These are phyloP conservation scores for Nesospiza acunhae DNA, from an alignment of 2,113 vertebrate genomes.

Conservation along the genomic window DNA sequence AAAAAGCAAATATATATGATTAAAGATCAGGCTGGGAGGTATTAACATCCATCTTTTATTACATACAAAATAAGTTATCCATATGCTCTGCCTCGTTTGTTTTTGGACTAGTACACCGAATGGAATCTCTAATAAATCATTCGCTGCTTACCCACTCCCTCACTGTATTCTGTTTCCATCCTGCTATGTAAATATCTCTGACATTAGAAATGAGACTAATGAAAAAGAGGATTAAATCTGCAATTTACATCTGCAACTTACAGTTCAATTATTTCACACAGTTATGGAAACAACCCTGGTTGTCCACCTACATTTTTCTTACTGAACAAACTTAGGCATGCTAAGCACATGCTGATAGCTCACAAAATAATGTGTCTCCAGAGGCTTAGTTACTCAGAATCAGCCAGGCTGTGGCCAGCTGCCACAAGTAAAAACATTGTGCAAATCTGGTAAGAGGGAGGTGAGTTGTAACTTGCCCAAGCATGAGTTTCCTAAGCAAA, in stretches of 20 bases:
- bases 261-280: constrained; percentile 35
- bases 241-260: constrained; percentile 30
- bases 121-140: constrained; percentile 38
- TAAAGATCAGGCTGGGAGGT: constrained; percentile 8
- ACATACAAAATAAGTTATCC: constrained; percentile 7
- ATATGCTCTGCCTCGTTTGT: background rate
- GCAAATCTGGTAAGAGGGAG: constrained; percentile 5
- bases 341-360: background rate
- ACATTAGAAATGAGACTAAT: constrained; percentile 26
- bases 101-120: constrained; percentile 25
- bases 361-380: background rate
- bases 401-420: background rate
- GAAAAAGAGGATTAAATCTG: constrained; percentile 28
- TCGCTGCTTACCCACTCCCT: constrained; percentile 1
- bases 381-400: constrained; percentile 2
- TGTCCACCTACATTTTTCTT: constrained; percentile 37
- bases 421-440: constrained; percentile 2
- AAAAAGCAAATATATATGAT: constrained; percentile 30
- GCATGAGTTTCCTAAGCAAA: constrained; percentile 1
- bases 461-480: constrained; percentile 25
- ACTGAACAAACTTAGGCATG: background rate
- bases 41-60: background rate
- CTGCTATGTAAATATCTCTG: constrained; percentile 29
- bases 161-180: constrained; percentile 18
- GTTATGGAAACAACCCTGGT: constrained; percentile 7